A percentile compares a stretch with the other conserved stretches of the same genome.
Conservation (phyloP, 1,140 invertebrate species). For the Sipha flava region DNA sequence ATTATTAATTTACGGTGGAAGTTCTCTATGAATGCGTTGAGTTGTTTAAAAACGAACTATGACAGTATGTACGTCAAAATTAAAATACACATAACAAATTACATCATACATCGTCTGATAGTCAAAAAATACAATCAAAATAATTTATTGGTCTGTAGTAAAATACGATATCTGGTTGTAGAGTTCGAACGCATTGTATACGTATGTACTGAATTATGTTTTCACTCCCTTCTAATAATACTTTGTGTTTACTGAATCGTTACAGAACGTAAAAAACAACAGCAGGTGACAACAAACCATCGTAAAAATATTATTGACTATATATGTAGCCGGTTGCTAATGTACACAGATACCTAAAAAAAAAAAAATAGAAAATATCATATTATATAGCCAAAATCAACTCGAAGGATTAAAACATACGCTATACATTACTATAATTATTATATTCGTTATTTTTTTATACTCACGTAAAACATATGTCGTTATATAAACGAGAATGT, state of each 20-base stretch:
- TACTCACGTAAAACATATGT: too few relatives aligned
- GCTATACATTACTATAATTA: too few relatives aligned
- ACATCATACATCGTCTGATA: too few relatives aligned
- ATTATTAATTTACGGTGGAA: neutral
- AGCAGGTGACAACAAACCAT: neutral
- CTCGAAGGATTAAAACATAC: too few relatives aligned
- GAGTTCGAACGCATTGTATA: neutral
- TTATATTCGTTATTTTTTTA: too few relatives aligned
- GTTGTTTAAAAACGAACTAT: too few relatives aligned
- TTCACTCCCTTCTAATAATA: neutral
- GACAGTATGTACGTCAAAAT: too few relatives aligned
- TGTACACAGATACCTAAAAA: neutral
- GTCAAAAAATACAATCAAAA: too few relatives aligned
- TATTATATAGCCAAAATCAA: neutral
- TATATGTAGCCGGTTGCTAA: conserved; percentile 17
- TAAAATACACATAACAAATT: too few relatives aligned
- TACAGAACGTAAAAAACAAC: neutral
- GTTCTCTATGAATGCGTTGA: neutral
- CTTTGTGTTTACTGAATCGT: neutral
- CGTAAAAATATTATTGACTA: neutral
- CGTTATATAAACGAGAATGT: too few relatives aligned
- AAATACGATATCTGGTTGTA: neutral
- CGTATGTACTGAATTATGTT: neutral
- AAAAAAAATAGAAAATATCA: neutral
- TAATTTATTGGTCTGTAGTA: too few relatives aligned